phyloP scores from a whole-genome alignment of 2,113 vertebrate species.

The Raphicerus campestris region DNA sequence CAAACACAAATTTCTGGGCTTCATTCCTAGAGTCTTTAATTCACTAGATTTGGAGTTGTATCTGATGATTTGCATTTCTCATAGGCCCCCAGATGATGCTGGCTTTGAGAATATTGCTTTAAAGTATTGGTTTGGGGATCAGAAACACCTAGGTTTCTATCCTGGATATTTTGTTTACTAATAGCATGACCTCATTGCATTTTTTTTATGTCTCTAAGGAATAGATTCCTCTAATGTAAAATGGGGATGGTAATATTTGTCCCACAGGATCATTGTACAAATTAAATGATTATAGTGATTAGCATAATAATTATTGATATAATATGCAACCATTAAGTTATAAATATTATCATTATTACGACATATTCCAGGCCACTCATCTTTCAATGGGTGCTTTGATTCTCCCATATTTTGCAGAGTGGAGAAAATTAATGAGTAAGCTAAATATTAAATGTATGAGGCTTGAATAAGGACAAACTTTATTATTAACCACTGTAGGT shows the following conservation, averaged over 20 bases:
- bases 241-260: neutral
- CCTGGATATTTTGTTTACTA: neutral
- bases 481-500: neutral
- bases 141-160: neutral
- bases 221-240: neutral
- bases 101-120: neutral
- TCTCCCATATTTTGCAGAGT: constrained; percentile 57
- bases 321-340: neutral
- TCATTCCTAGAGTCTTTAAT: neutral
- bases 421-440: constrained; percentile 35
- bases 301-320: neutral
- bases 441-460: neutral
- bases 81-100: neutral
- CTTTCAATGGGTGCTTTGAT: constrained; percentile 44
- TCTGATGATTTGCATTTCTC: neutral
- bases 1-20: neutral
- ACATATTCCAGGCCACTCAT: constrained; percentile 1
- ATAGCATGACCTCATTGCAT: neutral
- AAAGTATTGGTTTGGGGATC: neutral
- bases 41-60: neutral
- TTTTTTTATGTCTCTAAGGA: neutral
- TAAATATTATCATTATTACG: neutral
- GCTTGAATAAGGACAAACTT: constrained; percentile 33
- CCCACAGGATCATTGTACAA: neutral
- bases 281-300: neutral